These are phyloP conservation scores for Blera fallax DNA, from an alignment of 2,888 invertebrate genomes.

Conservation along the genomic window DNA sequence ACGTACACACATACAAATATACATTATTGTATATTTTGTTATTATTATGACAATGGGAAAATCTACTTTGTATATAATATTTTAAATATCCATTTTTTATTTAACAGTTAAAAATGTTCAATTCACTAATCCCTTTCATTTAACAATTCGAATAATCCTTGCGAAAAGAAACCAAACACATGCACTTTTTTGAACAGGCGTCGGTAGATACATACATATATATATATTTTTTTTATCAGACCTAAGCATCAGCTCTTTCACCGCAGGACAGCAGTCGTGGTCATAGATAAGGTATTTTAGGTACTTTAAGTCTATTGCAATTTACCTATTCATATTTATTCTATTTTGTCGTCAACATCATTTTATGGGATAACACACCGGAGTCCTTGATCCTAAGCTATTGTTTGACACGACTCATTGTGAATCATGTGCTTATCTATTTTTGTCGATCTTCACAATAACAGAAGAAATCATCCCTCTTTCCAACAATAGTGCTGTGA, in stretches of 20 bases:
- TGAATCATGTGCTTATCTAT: conserved; percentile 64
- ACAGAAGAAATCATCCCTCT: conserved; percentile 49
- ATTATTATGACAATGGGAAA: not conserved
- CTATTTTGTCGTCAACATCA: conserved; percentile 58
- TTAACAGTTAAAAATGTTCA: not conserved
- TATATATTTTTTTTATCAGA: conserved; percentile 27
- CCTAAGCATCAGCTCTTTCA: conserved; percentile 33
- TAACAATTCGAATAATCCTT: conserved; percentile 35
- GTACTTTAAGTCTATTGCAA: conserved; percentile 49
- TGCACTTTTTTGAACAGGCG: not conserved
- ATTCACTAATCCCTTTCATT: conserved; percentile 45
- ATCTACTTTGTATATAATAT: conserved; percentile 2
- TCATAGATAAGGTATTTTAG: conserved; percentile 39
- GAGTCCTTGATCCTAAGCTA: conserved; percentile 64
- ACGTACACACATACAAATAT: not conserved
- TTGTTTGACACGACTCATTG: conserved; percentile 66
- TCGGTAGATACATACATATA: not conserved
- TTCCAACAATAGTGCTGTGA: conserved; percentile 53
- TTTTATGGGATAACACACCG: conserved; percentile 61
- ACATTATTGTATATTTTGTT: conserved; percentile 3
- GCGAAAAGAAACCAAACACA: conserved; percentile 13
- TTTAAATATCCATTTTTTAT: not conserved
- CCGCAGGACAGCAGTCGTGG: conserved; percentile 51
- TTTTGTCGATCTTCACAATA: conserved; percentile 58
- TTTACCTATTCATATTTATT: conserved; percentile 54